A percentile compares a stretch with the other conserved stretches of the same genome.
phyloP scores from a whole-genome alignment of 2,888 invertebrate species.

The Aporophyla lueneburgensis region DNA sequence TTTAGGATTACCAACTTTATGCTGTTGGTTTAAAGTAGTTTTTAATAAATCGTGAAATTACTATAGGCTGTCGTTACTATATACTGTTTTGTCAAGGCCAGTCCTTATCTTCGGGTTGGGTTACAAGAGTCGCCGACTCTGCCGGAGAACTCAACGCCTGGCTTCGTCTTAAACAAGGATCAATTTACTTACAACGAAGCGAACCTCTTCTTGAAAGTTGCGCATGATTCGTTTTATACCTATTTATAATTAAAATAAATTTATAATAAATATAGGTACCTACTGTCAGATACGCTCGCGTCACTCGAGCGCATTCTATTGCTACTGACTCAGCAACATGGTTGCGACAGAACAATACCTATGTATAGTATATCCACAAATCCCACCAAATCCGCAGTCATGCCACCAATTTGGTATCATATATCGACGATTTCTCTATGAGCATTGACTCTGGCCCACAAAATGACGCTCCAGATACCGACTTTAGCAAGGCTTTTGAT shows the following conservation, averaged over 20 bases:
- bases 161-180: constrained; percentile 68
- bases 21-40: constrained; percentile 41
- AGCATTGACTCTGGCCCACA: no score
- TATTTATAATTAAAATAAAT: neutral
- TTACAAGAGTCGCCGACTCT: constrained; percentile 85
- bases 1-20: constrained; percentile 47
- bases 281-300: no score
- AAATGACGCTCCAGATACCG: no score
- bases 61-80: constrained; percentile 45
- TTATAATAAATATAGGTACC: neutral
- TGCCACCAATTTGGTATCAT: no score
- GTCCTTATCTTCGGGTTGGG: constrained; percentile 82
- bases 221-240: constrained; percentile 33
- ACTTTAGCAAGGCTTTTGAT: no score
- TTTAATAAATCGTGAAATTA: constrained; percentile 60
- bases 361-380: no score
- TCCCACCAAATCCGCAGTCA: no score
- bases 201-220: constrained; percentile 40
- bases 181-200: constrained; percentile 74
- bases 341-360: no score
- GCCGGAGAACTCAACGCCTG: constrained; percentile 72
- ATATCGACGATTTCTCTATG: no score
- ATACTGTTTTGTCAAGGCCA: constrained; percentile 78
- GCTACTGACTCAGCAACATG: no score
- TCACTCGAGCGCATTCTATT: no score